Percentiles rank a stretch among this genome's conserved stretches.
Evolutionary conservation across 2,113 vertebrate species (phyloP).

Genomic region (Myrmecobius fasciatus): DNA sequence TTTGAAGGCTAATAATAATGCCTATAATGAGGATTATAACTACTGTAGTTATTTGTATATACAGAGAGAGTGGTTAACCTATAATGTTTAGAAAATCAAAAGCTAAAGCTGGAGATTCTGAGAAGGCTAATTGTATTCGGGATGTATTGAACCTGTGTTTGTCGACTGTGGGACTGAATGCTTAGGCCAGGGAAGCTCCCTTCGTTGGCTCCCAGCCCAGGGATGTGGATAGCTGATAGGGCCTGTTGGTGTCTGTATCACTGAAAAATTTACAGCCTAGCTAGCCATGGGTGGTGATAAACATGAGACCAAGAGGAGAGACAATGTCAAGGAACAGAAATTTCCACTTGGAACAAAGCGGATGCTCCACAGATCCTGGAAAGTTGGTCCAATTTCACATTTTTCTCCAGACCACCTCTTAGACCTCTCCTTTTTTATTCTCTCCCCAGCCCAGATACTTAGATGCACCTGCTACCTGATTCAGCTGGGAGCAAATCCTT

Average conservation of each 20-base stretch:
- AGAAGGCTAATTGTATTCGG: neutral
- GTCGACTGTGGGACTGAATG: neutral
- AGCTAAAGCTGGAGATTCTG: neutral
- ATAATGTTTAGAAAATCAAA: neutral
- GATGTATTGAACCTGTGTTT: neutral
- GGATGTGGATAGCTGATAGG: neutral
- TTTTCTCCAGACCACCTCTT: neutral
- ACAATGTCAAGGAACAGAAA: constrained; percentile 24
- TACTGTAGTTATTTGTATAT: neutral
- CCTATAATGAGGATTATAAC: neutral
- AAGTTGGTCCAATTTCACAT: neutral
- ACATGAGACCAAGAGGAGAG: neutral
- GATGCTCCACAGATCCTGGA: neutral
- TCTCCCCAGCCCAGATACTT: neutral
- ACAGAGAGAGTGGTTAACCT: neutral
- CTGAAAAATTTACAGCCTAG: neutral
- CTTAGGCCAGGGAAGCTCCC: neutral
- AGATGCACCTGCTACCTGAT: neutral
- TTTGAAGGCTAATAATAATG: neutral
- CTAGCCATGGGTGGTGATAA: neutral
- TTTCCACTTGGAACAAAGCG: neutral
- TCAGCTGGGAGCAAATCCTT: neutral
- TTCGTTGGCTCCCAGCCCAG: neutral
- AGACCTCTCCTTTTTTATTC: neutral
- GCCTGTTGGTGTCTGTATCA: neutral